Base-by-base conservation (phyloP, 2,888 invertebrate genomes). In the Allophyes oxyacanthae region DNA sequence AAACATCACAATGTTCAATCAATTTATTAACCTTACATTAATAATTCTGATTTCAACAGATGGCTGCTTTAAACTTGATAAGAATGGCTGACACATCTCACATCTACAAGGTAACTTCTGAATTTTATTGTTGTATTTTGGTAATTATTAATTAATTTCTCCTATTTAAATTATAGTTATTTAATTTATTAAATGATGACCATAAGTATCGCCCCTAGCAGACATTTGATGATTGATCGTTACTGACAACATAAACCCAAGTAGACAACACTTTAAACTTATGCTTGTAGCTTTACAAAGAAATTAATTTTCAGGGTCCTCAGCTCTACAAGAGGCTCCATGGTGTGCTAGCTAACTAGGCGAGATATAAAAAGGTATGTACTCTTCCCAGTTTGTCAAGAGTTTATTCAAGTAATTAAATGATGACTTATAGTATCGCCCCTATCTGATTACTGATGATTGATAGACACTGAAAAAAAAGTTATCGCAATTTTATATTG, bases 361-460 rank as follows among this genome's bases (percentile, higher is more conserved):
- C 10, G 13, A 14, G 9, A 42, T n/a, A 1, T 42, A 6, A 42
- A n/a, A 41, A 41, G 41, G 41, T 41, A 28, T 41, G 28, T 41
- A 41, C 4, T 20, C 6, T n/a, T 40, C 14, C n/a, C n/a, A n/a
- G n/a, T 28, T 42, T 30, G 9, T 30, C 10, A 28, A 2, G 0
- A 14, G 0, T 14, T 28, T 8, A 11, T 37, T 10, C 20, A 41
- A 26, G 13, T 41, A 11, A 41, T 41, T 11, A 45, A 0, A 57
- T 63, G 62, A 58, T 50, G 49, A 53, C 45, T 40, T 51, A 37
- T 54, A 64, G 55, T 56, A 68, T 61, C 64, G 64, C 64, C 64
- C 64, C 85, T 83, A 66, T 75, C 85, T 83, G 85, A 85, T 30
- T 56, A 67, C 52, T 84, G 85, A 77, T 84, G 83, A 83, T 82